Conservation (phyloP, 2,113 vertebrate genomes). For the Megalops atlanticus region DNA sequence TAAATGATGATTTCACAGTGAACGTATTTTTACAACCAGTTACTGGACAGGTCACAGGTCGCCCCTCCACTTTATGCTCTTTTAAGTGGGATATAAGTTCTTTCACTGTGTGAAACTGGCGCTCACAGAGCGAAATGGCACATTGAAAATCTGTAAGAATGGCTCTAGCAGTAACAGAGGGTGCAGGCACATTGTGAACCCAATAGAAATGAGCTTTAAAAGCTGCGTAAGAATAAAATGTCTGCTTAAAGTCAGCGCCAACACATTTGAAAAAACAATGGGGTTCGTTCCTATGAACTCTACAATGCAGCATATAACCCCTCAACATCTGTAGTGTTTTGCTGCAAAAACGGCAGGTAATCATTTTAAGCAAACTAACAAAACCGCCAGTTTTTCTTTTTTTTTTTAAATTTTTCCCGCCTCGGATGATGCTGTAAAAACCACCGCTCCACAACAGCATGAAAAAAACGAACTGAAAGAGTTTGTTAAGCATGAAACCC, state of each 20-base stretch:
- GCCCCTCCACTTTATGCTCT: constrained; percentile 44
- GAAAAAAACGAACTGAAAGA: too few relatives aligned
- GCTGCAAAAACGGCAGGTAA: too few relatives aligned
- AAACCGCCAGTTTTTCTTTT: too few relatives aligned
- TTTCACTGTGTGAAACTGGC: constrained; percentile 49
- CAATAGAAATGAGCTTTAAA: constrained; percentile 41
- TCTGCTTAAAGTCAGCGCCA: constrained; percentile 32
- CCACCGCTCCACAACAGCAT: too few relatives aligned
- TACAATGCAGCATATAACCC: constrained; percentile 46
- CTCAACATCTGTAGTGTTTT: neutral
- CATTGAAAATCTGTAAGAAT: constrained; percentile 42
- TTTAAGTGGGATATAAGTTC: constrained; percentile 49
- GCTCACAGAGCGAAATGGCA: too few relatives aligned
- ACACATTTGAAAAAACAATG: constrained; percentile 45
- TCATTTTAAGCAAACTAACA: too few relatives aligned
- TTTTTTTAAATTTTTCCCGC: too few relatives aligned
- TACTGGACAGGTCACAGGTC: constrained; percentile 46
- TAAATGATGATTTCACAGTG: constrained; percentile 49
- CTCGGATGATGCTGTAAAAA: too few relatives aligned
- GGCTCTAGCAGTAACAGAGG: constrained; percentile 27
- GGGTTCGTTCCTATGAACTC: constrained; percentile 46
- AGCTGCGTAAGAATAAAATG: constrained; percentile 33
- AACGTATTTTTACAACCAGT: constrained; percentile 41
- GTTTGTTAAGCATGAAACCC: too few relatives aligned
- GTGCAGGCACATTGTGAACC: constrained; percentile 21